A percentile compares a stretch with the other conserved stretches of the same genome.
phyloP scores from a whole-genome alignment of 2,797 vertebrate genomes.

The Molossus alvarezi region DNA sequence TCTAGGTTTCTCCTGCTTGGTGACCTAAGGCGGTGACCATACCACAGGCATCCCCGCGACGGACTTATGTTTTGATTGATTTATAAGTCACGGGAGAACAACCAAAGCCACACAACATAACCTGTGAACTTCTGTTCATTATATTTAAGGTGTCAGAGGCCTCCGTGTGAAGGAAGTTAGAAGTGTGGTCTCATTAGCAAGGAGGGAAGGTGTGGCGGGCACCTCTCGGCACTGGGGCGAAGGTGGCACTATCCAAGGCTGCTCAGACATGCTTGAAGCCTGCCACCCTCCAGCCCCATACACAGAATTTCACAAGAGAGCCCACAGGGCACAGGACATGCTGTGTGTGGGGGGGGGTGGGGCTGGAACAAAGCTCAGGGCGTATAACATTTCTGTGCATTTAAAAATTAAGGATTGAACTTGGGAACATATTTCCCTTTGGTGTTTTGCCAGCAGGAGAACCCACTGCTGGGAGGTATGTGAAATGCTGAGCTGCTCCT shows the following conservation, averaged over 20 bases:
- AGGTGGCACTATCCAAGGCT: background rate
- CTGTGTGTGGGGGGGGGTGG: rapidly evolving
- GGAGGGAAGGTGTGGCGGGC: background rate
- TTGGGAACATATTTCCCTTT: background rate
- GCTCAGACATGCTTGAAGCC: background rate
- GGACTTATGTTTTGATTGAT: background rate
- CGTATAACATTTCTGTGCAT: rapidly evolving
- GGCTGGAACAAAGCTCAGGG: background rate
- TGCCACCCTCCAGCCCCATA: background rate
- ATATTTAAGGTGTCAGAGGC: background rate
- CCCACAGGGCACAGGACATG: background rate
- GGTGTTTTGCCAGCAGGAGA: background rate
- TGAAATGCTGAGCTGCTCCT: background rate
- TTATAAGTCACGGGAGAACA: background rate
- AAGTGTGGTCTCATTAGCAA: conserved; percentile 9
- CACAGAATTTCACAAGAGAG: background rate
- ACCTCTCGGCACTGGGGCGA: background rate
- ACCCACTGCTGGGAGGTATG: background rate
- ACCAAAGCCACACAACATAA: background rate
- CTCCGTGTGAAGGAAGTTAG: background rate
- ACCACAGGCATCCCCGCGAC: too few relatives aligned
- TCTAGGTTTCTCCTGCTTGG: background rate
- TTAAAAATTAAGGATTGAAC: background rate
- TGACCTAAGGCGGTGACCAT: background rate
- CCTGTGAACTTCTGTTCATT: background rate